Base-by-base conservation (phyloP, 1,140 invertebrate species). In the Linepithema humile region DNA sequence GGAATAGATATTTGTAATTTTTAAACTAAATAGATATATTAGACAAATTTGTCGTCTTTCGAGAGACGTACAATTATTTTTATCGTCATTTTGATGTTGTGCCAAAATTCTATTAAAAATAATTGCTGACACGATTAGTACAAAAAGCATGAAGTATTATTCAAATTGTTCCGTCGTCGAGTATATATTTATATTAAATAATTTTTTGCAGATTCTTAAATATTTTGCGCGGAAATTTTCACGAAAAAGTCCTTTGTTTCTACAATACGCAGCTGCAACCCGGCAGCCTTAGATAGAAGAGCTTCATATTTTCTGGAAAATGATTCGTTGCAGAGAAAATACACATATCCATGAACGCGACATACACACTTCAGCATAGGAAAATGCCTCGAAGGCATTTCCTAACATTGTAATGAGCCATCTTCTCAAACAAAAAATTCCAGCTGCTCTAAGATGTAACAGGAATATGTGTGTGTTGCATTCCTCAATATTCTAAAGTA, bases 1-100 rank as follows among this genome's bases (percentile, higher is more conserved):
- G 17, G 43, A 57, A 70, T 26, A 29, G 29, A 67, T 20, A 53
- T 69, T 69, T 82, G 20, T 43, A 32, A 82, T 15, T 32, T 7
- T 17, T 26, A 38, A 78, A 40, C 20, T 23, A 29, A 67, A 53
- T 6, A 26, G 17, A n/a, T n/a, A 26, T 23, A 1, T 32, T 35
- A 62, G 38, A 64, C n/a, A 35, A 75, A 75, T 26, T 48, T 64
- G 29, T 17, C 7, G 7, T 23, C 32, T 48, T 45, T 48, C 7
- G 26, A 75, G 45, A 59, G 32, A 32, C n/a, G 15, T 20, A 48
- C 12, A 26, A 72, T 72, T 59, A 15, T 10, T n/a, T n/a, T n/a
- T n/a, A n/a, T n/a, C n/a, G n/a, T n/a, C n/a, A n/a, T n/a, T n/a
- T n/a, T n/a, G n/a, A n/a, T n/a, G n/a, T n/a, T n/a, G n/a, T n/a